A percentile compares a stretch with the other conserved stretches of the same genome.
phyloP scores from a whole-genome alignment of 2,888 invertebrate species.

The Petrophora chlorosata region DNA sequence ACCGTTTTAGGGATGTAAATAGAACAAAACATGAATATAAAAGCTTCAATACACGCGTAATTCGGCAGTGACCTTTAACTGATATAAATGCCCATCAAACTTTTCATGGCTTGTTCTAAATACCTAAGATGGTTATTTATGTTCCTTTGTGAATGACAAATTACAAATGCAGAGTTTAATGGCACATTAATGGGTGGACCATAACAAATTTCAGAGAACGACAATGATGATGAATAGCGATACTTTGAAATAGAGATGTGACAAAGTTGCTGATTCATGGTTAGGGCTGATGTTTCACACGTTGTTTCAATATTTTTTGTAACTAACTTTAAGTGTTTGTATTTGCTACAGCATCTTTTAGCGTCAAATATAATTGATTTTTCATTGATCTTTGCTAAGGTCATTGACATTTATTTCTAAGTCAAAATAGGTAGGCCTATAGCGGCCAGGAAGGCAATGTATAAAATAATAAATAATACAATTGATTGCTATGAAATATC shows the following conservation, averaged over 20 bases:
- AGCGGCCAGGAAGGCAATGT: too few relatives aligned
- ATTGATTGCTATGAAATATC: slow-evolving; percentile 17
- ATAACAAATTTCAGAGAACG: slow-evolving; percentile 66
- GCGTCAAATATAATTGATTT: too few relatives aligned
- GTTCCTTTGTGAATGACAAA: slow-evolving; percentile 32
- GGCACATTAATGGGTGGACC: slow-evolving; percentile 46
- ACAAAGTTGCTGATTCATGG: slow-evolving; percentile 31
- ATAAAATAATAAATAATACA: slow-evolving; percentile 7
- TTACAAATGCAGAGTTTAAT: slow-evolving; percentile 43
- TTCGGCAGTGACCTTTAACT: slow-evolving; percentile 22
- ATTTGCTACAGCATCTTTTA: too few relatives aligned
- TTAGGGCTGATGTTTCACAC: slow-evolving; percentile 22
- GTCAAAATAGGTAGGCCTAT: too few relatives aligned
- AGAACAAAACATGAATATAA: slow-evolving; percentile 21
- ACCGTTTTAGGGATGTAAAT: slow-evolving; percentile 4
- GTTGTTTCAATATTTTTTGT: neutral
- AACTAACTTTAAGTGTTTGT: too few relatives aligned
- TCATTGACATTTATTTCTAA: too few relatives aligned
- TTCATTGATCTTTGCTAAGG: too few relatives aligned
- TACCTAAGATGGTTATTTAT: slow-evolving; percentile 28
- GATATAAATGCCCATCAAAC: slow-evolving; percentile 23
- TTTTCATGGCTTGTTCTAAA: slow-evolving; percentile 26
- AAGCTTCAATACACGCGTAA: slow-evolving; percentile 10
- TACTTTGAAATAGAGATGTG: slow-evolving; percentile 66
- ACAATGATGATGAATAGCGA: slow-evolving; percentile 67